Base-by-base conservation (phyloP, 1,140 invertebrate genomes). In the Stegodyphus dumicola region DNA sequence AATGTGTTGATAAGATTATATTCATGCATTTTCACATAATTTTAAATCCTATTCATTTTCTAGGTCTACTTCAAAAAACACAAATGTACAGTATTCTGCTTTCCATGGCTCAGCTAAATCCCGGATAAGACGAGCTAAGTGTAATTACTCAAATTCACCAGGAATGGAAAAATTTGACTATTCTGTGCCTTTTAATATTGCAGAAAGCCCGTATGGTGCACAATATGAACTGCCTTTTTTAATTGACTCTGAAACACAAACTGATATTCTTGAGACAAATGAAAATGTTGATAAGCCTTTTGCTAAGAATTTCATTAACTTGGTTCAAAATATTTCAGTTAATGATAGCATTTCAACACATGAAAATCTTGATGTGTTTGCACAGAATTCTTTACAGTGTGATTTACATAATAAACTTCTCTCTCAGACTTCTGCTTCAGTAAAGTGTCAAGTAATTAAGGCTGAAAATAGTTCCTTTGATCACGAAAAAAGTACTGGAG, bases 221-320 rank as follows among this genome's bases (percentile, higher is more conserved):
- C 15, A 54, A 48, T 6, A 49, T 13, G 64, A 85, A 17, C 9
- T 48, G 11, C 48, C 60, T 52, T 79, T 18, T 70, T 64, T 89
- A 51, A 92, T 94, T 9, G 93, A 94, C 87, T 92, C 90, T 79
- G 93, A 94, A 89, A 94, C 94, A 0, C 94, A 94, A 90, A 94
- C 94, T 4, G 94, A 94, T 88, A 86, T 88, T 10, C 92, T 93
- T 91, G 92, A 92, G 87, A 91, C 71, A 73, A 10, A 64, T 70
- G 52, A 56, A 69, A n/a, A 66, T n/a, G 18, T 11, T 52, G 15
- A 7, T 56, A 70, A 54, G 48, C 17, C 65, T 18, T 33, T 5
- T 15, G 7, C 2, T 15, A 51, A 73, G 11, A 33, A 56, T 18
- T 17, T 69, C 51, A 13, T 64, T 52, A 33, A 60, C n/a, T n/a